A percentile compares a stretch with the other conserved stretches of the same genome.
Conservation (phyloP, 2,797 vertebrate species). For the Macropus fuliginosus region DNA sequence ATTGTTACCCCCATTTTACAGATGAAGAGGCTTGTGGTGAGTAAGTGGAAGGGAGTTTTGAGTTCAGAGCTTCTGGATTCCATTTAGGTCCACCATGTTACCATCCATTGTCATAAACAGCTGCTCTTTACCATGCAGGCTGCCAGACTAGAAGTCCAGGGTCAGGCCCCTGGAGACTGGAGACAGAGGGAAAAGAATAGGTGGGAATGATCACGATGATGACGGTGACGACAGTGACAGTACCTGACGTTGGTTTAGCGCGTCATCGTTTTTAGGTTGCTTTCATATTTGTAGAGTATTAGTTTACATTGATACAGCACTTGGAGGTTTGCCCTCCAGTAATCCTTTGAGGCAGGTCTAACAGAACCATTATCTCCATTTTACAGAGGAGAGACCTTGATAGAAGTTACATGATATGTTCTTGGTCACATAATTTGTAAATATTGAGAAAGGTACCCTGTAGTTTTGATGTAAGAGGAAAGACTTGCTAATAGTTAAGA, state of each 20-base stretch:
- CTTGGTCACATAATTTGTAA: background rate
- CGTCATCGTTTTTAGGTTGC: background rate
- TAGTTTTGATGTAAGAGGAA: background rate
- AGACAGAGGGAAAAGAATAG: background rate
- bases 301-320: background rate
- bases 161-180: background rate
- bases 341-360: background rate
- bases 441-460: background rate
- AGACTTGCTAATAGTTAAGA: background rate
- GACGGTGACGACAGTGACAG: accelerated
- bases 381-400: background rate
- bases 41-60: background rate
- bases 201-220: background rate
- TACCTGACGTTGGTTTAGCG: accelerated
- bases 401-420: background rate
- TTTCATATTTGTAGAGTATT: background rate
- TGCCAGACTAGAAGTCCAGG: background rate
- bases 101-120: background rate
- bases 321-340: background rate
- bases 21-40: background rate
- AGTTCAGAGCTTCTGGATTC: background rate
- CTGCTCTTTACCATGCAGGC: background rate
- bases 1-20: background rate
- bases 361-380: background rate
- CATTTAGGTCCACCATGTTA: background rate